These are phyloP conservation scores for Columba janthina DNA, from an alignment of 2,113 vertebrate genomes.

Conservation along the genomic window DNA sequence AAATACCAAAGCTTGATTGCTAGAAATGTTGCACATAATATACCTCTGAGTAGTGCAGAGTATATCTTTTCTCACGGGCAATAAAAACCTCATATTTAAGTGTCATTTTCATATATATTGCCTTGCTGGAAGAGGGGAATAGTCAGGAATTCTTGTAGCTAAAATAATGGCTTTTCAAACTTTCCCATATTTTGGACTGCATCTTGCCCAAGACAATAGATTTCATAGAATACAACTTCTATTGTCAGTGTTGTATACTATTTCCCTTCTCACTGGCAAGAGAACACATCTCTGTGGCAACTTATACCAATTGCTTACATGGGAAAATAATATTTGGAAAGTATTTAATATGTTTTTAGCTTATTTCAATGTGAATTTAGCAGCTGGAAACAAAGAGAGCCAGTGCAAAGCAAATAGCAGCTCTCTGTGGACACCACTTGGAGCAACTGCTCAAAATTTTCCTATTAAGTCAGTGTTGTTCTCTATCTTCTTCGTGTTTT, in stretches of 20 bases:
- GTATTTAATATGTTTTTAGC: conserved; percentile 31
- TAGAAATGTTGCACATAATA: neutral
- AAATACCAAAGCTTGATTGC: neutral
- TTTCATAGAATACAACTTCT: neutral
- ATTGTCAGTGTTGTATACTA: neutral
- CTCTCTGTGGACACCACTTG: conserved; percentile 10
- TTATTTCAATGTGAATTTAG: conserved; percentile 22
- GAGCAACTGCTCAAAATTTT: neutral
- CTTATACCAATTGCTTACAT: neutral
- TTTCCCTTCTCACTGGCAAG: neutral
- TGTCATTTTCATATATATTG: neutral
- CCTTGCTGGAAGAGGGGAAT: neutral
- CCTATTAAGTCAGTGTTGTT: neutral
- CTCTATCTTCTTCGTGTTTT: neutral
- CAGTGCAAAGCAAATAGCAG: neutral
- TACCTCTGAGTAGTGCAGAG: neutral
- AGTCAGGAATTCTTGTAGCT: neutral
- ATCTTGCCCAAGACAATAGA: neutral
- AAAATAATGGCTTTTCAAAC: neutral
- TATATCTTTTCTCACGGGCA: neutral
- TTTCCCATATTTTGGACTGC: neutral
- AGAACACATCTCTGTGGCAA: neutral
- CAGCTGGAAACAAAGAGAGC: conserved; percentile 27
- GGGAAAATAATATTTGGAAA: conserved; percentile 32
- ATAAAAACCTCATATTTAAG: neutral